Base-by-base conservation (phyloP, 1,140 invertebrate genomes). In the Ooceraea biroi region DNA sequence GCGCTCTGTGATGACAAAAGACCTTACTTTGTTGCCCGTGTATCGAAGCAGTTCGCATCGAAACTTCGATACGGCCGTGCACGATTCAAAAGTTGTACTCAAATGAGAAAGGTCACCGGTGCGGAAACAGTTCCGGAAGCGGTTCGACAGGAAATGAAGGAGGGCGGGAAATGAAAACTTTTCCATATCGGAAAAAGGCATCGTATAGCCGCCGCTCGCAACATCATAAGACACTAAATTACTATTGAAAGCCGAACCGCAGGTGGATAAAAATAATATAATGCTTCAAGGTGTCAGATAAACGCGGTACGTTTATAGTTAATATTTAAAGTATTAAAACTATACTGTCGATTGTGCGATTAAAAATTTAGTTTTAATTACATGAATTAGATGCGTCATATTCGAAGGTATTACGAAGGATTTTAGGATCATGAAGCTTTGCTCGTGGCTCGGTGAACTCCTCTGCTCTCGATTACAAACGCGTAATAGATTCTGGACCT, bases 101-200 rank as follows among this genome's bases (percentile, higher is more conserved):
- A 58, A 22, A 78, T 19, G 50, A 11, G 14, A 57, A 46, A 69
- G 48, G 22, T 78, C 36, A 46, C 14, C 17, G 36, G 57, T 10
- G 8, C 44, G 76, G 50, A 25, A 66, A 17, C 30, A 41, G 19
- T 55, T 68, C 36, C 30, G 63, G 76, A 71, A 58, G 41, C 68
- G 25, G 17, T 57, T 10, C 65, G 50, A 46, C 22, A n/a, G 76
- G 52, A 58, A 80, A 80, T 58, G 76, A 80, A 22, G n/a, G n/a
- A n/a, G n/a, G n/a, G n/a, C n/a, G 25, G 76, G 52, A 58, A 80
- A 80, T 58, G 76, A 80, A 22, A 46, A 71, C 66, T 71, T 78
- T 80, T 57, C 36, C 12, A 58, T 58, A 80, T 69, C 65, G 36
- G 36, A n/a, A 71, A 41, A 69, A 22, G 17, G 22, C 57, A n/a